Conservation (phyloP, 2,888 invertebrate species). For the Apotomis betuletana region DNA sequence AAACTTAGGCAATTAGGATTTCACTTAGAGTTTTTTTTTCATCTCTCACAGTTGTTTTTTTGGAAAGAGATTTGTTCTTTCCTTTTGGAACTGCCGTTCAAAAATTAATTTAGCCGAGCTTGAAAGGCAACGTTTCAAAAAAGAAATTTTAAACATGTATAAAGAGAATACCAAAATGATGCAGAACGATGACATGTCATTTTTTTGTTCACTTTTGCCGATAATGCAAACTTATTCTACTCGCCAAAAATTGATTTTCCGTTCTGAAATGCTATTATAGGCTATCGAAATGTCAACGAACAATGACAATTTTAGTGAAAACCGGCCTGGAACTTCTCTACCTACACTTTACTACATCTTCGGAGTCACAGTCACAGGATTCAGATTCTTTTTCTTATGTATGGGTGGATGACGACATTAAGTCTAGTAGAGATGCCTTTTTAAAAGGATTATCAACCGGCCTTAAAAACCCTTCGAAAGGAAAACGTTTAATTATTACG, state of each 20-base stretch:
- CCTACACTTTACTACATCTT: conserved; percentile 25
- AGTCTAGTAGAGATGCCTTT: neutral
- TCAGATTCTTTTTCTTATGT: conserved; percentile 21
- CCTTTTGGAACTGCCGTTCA: no score
- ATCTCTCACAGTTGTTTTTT: no score
- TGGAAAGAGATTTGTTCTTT: no score
- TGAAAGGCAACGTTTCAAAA: no score
- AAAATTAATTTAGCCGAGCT: no score
- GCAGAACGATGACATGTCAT: conserved; percentile 42
- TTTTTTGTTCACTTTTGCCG: conserved; percentile 41
- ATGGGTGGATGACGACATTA: neutral
- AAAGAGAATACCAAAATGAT: conserved; percentile 34
- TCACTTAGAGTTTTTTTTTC: no score
- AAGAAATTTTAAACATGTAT: neutral
- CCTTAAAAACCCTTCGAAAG: no score
- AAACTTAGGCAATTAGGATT: no score
- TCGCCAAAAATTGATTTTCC: conserved; percentile 26
- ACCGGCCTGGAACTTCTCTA: conserved; percentile 34
- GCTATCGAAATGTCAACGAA: conserved; percentile 39
- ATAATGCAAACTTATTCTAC: conserved; percentile 37
- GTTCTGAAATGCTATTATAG: conserved; percentile 42
- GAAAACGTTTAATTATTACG: conserved; percentile 17
- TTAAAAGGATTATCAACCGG: conserved; percentile 9
- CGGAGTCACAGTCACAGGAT: conserved; percentile 35
- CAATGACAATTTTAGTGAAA: conserved; percentile 17